Conservation (phyloP, 2,888 invertebrate genomes). For the Aromia moschata region DNA sequence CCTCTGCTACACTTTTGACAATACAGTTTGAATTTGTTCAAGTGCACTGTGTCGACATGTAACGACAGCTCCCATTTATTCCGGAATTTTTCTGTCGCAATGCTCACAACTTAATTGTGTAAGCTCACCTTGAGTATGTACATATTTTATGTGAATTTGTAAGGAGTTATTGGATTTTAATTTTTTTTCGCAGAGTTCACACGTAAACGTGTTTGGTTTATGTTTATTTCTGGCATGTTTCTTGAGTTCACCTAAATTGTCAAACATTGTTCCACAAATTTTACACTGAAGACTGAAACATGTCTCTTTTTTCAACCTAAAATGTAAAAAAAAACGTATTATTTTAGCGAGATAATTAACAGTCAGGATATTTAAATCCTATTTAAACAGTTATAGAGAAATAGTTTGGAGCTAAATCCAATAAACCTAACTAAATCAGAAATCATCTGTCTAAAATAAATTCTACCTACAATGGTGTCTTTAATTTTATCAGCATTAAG, state of each 20-base stretch:
- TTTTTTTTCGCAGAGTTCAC: not conserved
- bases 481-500: too few relatives aligned
- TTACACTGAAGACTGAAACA: not conserved
- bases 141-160: too few relatives aligned
- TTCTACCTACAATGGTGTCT: too few relatives aligned
- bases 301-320: not conserved
- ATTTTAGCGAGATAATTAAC: too few relatives aligned
- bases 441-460: too few relatives aligned
- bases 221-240: not conserved
- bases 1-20: constrained; percentile 45
- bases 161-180: not conserved
- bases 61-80: constrained; percentile 25
- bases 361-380: too few relatives aligned
- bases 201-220: not conserved
- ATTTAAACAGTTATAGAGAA: too few relatives aligned
- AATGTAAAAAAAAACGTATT: not conserved
- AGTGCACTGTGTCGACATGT: constrained; percentile 53
- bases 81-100: constrained; percentile 21
- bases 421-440: too few relatives aligned
- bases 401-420: too few relatives aligned
- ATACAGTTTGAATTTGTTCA: constrained; percentile 61
- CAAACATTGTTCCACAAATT: not conserved
- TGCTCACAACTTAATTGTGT: not conserved
- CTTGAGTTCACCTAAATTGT: not conserved
- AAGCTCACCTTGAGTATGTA: too few relatives aligned